phyloP scores from a whole-genome alignment of 2,888 invertebrate genomes.

The Eutolmus rufibarbis region DNA sequence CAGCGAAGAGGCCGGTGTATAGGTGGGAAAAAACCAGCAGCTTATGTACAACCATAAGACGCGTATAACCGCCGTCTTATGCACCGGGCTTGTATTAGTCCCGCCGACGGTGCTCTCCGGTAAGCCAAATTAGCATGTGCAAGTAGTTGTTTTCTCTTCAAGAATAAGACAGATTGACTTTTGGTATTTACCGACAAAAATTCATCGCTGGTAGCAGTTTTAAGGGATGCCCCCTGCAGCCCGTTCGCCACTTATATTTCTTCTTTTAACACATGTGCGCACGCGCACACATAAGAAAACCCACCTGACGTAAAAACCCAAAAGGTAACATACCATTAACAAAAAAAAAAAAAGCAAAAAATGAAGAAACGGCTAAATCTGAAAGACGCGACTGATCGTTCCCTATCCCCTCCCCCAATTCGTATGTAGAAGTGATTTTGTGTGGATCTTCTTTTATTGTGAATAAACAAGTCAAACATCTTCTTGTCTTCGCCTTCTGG shows the following conservation, averaged over 20 bases:
- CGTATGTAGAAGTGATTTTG: constrained; percentile 6
- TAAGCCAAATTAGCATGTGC: constrained; percentile 38
- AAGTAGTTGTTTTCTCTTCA: constrained; percentile 39
- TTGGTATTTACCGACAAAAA: constrained; percentile 40
- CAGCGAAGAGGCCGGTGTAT: neutral
- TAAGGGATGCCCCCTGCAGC: constrained; percentile 29
- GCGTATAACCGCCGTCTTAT: neutral
- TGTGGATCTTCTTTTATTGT: constrained; percentile 27
- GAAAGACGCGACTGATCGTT: neutral
- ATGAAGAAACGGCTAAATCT: neutral
- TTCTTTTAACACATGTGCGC: constrained; percentile 10
- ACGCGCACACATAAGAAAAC: neutral
- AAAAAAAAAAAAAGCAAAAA: neutral
- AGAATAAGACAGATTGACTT: constrained; percentile 40
- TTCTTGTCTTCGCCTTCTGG: constrained; percentile 33
- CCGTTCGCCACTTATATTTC: constrained; percentile 13
- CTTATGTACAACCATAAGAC: constrained; percentile 7
- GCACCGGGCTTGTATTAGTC: neutral
- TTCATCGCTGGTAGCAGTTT: constrained; percentile 40
- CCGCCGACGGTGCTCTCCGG: neutral
- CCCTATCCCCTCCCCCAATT: constrained; percentile 25
- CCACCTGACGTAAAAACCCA: constrained; percentile 26
- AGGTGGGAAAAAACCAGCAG: constrained; percentile 36
- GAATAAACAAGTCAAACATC: constrained; percentile 24
- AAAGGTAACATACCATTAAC: constrained; percentile 11